Evolutionary conservation across 2,797 vertebrate species (phyloP), one percentile per base, ranked within the genome.

Genomic region (Psittacula derbiana): DNA sequence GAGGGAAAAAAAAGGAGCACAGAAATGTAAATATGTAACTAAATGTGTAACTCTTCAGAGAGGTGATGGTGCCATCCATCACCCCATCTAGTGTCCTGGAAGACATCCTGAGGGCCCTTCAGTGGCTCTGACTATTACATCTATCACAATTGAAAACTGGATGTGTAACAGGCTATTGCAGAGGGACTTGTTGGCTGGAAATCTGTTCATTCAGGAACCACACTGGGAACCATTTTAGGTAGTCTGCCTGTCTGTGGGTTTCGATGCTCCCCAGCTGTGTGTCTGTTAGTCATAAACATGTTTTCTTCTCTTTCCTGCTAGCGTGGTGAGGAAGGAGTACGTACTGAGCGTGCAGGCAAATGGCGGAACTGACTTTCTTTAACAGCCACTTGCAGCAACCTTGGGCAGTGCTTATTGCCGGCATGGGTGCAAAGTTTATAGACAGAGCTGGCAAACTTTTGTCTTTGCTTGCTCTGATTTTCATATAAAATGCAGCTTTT

Each of bases 251-350:
- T 75, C 86, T 95, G 85, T 89, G 90, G 90, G 58, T 80, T 93
- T 92, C 23, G 2, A 60, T 85, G 76, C 75, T 94, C 88, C 87
- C 92, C 96, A 95, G 93, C 92, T 95, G 92, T 72, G 74, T 73
- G 52, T 75, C 92, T 86, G 75, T 76, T 91, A 93, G 87, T 92
- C 91, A 89, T 90, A 91, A 89, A 53, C 41, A 55, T 80, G 60
- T 86, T 94, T 91, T 92, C 53, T 90, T 12, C 65, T 83, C 69
- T 88, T 88, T 86, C 85, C 82, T 93, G 61, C 57, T 64, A 73
- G 40, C 1, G 0, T 85, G 79, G 12, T 52, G 52, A 60, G 62
- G 33, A 79, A 44, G 57, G 76, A 86, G 12, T 33, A 36, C 0
- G 1, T 27, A 11, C 57, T 30, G 38, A 66, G 19, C 0, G 0